Conservation (phyloP, 1,140 invertebrate genomes). For the Drosophila saltans region DNA sequence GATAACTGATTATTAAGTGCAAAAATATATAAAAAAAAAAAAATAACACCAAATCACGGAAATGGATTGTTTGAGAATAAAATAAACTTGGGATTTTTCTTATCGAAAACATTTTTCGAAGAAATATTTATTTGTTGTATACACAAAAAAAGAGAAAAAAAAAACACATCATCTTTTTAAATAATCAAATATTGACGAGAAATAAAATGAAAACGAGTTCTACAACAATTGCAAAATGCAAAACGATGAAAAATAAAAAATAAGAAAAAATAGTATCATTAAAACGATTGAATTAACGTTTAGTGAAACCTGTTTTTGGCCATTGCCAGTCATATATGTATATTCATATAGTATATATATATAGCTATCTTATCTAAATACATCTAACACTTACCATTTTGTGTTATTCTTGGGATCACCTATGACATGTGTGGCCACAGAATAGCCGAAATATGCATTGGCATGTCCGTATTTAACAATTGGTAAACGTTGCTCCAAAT, state of each 20-base stretch:
- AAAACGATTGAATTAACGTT: not conserved
- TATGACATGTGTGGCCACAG: conserved; percentile 75
- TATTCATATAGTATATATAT: too few relatives aligned
- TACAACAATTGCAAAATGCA: conserved; percentile 13
- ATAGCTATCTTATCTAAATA: not conserved
- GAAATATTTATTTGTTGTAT: not conserved
- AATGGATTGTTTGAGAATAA: conserved; percentile 1
- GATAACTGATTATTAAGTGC: too few relatives aligned
- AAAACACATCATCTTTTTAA: conserved; percentile 63
- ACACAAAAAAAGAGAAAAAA: not conserved
- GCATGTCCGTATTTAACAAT: conserved; percentile 73
- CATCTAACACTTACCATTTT: conserved; percentile 72
- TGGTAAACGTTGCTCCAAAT: conserved; percentile 76
- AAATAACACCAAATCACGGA: not conserved
- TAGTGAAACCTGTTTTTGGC: conserved; percentile 6
- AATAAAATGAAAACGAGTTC: not conserved
- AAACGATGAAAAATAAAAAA: conserved; percentile 32
- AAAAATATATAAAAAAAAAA: not conserved
- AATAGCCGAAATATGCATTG: conserved; percentile 78
- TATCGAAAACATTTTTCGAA: not conserved
- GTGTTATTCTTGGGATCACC: conserved; percentile 74
- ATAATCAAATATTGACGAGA: conserved; percentile 56
- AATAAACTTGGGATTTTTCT: not conserved
- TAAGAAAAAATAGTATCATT: not conserved
- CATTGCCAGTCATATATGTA: not conserved